phyloP scores from a whole-genome alignment of 2,113 vertebrate genomes.

The Myrmecobius fasciatus region DNA sequence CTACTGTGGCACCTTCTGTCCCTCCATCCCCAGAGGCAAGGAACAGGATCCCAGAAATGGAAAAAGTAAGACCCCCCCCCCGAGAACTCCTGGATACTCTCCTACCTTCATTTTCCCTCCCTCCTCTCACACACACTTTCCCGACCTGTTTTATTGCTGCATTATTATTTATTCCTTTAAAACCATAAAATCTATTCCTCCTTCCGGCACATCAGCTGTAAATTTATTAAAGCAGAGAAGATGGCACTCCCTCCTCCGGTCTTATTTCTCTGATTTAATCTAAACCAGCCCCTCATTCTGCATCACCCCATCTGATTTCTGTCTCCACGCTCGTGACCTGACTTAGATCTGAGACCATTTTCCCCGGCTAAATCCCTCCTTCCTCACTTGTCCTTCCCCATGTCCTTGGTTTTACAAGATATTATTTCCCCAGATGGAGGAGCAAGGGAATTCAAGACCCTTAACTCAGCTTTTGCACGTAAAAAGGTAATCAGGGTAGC shows the following conservation, averaged over 20 bases:
- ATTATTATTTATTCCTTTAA: conserved; percentile 62
- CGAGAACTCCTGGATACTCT: background rate
- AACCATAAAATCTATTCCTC: conserved; percentile 57
- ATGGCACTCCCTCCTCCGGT: conserved; percentile 69
- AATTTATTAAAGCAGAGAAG: conserved; percentile 55
- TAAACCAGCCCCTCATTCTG: background rate
- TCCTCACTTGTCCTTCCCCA: conserved; percentile 47
- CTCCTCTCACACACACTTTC: conserved; percentile 33
- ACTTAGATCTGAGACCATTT: background rate
- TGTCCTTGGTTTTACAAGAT: background rate
- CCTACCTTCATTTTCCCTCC: background rate
- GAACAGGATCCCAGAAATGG: background rate
- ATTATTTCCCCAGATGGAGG: background rate
- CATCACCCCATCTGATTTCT: background rate
- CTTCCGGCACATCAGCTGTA: conserved; percentile 64
- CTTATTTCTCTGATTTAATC: conserved; percentile 77
- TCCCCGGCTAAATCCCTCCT: conserved; percentile 44
- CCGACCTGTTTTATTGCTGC: conserved; percentile 49
- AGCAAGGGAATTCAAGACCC: background rate
- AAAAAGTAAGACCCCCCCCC: background rate
- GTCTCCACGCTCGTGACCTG: background rate
- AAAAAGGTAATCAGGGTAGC: too few relatives aligned
- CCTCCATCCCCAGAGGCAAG: background rate
- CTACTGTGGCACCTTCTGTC: background rate
- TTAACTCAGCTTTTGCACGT: background rate